Evolutionary conservation across 1,140 invertebrate species (phyloP).

Genomic region (Drosophila varians): DNA sequence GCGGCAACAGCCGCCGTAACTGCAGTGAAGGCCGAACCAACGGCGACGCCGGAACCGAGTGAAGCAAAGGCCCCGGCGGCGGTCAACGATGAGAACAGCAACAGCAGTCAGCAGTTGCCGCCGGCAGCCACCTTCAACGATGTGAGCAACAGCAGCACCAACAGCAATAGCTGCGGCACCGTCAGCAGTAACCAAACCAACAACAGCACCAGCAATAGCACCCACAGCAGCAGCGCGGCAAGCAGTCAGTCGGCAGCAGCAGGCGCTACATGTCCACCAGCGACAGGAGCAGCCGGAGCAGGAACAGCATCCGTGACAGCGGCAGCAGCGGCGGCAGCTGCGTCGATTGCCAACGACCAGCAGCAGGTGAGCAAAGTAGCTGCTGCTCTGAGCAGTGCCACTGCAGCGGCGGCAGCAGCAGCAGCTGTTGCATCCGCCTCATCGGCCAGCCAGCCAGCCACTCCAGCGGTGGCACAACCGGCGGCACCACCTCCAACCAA

Average conservation of each 20-base stretch:
- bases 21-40: slow-evolving; percentile 28
- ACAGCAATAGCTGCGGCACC: slow-evolving; percentile 81
- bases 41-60: slow-evolving; percentile 22
- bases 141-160: slow-evolving; percentile 82
- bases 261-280: neutral
- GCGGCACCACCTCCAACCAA: slow-evolving; percentile 68
- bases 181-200: slow-evolving; percentile 77
- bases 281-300: slow-evolving; percentile 23
- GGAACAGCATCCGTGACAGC: slow-evolving; percentile 30
- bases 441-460: slow-evolving; percentile 28
- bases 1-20: neutral
- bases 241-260: slow-evolving; percentile 56
- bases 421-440: slow-evolving; percentile 22
- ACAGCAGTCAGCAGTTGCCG: slow-evolving; percentile 72
- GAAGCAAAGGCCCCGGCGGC: slow-evolving; percentile 2
- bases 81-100: slow-evolving; percentile 75
- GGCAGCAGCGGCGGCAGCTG: slow-evolving; percentile 5
- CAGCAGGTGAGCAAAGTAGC: slow-evolving; percentile 55
- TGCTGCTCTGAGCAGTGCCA: slow-evolving; percentile 44
- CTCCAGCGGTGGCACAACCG: slow-evolving; percentile 50
- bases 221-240: slow-evolving; percentile 58
- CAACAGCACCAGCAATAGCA: slow-evolving; percentile 72
- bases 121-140: slow-evolving; percentile 78
- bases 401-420: slow-evolving; percentile 33
- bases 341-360: slow-evolving; percentile 32